Evolutionary conservation across 2,888 invertebrate genomes (phyloP).

Genomic region (Drosophila paramelanica): DNA sequence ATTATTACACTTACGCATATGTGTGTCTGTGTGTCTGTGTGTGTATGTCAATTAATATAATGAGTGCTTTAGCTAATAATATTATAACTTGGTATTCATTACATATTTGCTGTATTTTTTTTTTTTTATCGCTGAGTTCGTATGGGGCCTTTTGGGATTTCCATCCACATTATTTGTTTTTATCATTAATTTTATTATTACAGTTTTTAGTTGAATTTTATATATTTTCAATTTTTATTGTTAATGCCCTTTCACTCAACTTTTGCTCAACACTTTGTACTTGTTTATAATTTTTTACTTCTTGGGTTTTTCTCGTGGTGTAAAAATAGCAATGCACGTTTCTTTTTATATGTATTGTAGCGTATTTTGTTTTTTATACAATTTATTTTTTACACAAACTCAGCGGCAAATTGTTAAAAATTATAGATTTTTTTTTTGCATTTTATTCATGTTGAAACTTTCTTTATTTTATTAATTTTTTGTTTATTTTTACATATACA

Average conservation of each 20-base stretch:
- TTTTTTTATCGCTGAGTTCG: constrained; percentile 59
- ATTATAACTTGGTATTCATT: constrained; percentile 25
- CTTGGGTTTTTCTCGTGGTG: constrained; percentile 46
- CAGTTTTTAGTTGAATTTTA: not conserved
- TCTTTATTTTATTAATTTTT: constrained; percentile 10
- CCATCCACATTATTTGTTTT: constrained; percentile 6
- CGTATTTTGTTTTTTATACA: constrained; percentile 33
- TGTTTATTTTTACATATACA: constrained; percentile 40
- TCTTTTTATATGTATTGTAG: constrained; percentile 21
- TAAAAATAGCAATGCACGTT: constrained; percentile 68
- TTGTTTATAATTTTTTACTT: constrained; percentile 53
- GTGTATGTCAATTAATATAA: constrained; percentile 26
- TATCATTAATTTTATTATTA: constrained; percentile 2
- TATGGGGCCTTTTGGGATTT: constrained; percentile 15
- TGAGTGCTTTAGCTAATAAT: constrained; percentile 36
- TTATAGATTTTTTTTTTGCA: constrained; percentile 24
- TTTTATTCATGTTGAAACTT: constrained; percentile 6
- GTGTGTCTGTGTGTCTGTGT: not conserved
- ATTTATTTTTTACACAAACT: constrained; percentile 69
- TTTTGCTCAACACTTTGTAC: constrained; percentile 70
- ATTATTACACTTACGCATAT: constrained; percentile 9
- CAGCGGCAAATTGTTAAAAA: constrained; percentile 58
- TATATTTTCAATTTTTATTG: constrained; percentile 27
- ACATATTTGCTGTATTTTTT: constrained; percentile 10
- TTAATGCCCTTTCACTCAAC: constrained; percentile 52